A percentile compares a stretch with the other conserved stretches of the same genome.
phyloP scores from a whole-genome alignment of 2,888 invertebrate genomes.

The Tribolium freemani region DNA sequence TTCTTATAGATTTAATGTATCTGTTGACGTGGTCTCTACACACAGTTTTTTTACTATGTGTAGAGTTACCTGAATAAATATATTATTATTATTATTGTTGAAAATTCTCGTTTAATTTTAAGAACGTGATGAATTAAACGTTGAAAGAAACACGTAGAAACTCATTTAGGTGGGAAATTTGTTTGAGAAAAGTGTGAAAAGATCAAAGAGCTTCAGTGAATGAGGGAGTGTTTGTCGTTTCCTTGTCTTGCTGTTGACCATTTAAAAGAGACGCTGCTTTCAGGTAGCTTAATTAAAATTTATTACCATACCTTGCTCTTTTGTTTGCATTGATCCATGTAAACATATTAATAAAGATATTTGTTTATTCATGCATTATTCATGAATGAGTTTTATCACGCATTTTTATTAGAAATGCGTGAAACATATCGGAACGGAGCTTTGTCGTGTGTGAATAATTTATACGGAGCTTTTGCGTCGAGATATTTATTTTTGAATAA shows the following conservation, averaged over 20 bases:
- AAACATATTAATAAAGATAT: not conserved
- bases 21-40: too few species aligned
- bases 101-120: not conserved
- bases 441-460: not conserved
- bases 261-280: not conserved
- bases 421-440: not conserved
- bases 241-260: not conserved
- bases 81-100: not conserved
- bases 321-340: not conserved
- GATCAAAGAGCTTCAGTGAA: constrained; percentile 11
- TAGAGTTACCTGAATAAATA: too few species aligned
- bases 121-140: not conserved
- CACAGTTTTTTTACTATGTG: too few species aligned
- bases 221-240: not conserved
- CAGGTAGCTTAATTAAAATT: too few species aligned
- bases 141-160: not conserved
- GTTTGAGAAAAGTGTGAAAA: constrained; percentile 13
- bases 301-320: not conserved
- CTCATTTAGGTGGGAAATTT: not conserved
- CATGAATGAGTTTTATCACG: not conserved
- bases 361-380: not conserved
- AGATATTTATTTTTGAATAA: not conserved
- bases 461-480: not conserved
- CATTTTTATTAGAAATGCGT: not conserved
- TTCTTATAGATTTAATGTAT: too few species aligned